phyloP scores from a whole-genome alignment of 1,140 invertebrate species.

The Manduca sexta region DNA sequence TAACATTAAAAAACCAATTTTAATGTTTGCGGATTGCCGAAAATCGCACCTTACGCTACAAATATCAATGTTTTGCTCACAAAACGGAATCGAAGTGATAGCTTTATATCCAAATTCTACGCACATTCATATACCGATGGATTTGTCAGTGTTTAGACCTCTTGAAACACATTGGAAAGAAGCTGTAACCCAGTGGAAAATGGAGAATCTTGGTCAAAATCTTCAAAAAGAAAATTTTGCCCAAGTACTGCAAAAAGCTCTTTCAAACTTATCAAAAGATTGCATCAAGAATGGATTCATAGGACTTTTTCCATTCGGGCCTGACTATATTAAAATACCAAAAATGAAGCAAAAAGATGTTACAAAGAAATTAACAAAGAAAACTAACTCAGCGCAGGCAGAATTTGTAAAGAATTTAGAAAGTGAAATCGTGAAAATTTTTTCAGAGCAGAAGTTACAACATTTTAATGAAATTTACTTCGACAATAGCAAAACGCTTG shows the following conservation, averaged over 20 bases:
- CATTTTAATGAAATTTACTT: not conserved
- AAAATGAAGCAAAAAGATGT: not conserved
- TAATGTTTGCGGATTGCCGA: constrained; percentile 5
- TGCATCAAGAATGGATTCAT: not conserved
- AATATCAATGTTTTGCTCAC: no score
- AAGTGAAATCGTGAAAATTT: not conserved
- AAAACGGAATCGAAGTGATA: no score
- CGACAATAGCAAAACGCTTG: not conserved
- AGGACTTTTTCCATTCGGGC: not conserved
- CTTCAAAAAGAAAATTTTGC: constrained; percentile 20
- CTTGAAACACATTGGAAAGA: constrained; percentile 27
- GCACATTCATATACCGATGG: no score
- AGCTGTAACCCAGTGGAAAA: constrained; percentile 27
- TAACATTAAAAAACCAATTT: constrained; percentile 13
- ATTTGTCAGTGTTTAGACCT: no score
- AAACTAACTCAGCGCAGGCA: no score
- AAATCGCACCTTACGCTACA: not conserved
- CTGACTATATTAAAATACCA: not conserved
- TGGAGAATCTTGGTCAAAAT: constrained; percentile 15
- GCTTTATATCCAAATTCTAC: no score
- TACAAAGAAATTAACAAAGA: no score
- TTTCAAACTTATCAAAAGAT: not conserved
- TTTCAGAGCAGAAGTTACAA: not conserved
- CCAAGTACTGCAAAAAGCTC: not conserved
- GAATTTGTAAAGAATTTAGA: no score